Evolutionary conservation across 2,113 vertebrate species (phyloP), one percentile per base, ranked within the genome.

Genomic region (Struthio camelus): DNA sequence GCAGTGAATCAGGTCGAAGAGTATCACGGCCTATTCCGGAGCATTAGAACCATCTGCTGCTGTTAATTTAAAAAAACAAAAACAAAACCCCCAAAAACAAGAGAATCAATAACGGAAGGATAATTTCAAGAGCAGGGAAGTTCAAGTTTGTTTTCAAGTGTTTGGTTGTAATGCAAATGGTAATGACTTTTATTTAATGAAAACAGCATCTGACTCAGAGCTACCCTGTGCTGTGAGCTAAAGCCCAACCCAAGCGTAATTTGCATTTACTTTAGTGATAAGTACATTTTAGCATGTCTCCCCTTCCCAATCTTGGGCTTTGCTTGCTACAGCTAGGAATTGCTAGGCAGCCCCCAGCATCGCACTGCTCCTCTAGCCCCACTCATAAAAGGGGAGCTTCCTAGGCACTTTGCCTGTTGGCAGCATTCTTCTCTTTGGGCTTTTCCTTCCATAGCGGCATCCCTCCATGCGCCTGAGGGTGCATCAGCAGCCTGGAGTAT

Each of bases 1-100:
- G 32, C 36, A 48, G 62, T 22, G 12, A 15, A 9, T 30, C 66
- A 11, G 54, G 54, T 56, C 28, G 8, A 32, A 56, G 28, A 32
- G 54, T 30, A 32, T 56, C 54, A 56, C 54, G 17, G n/a, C 27
- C 84, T 76, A 0, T 89, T 91, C 78, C 66, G 87, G 75, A 94
- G 79, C 62, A 44, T 71, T 11, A 16, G 62, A 77, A 80, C 84
- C 77, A 65, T 71, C 84, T 94, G 96, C 91, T 91, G 86, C 51
- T 92, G 76, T 46, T 90, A 65, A 72, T 73, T 67, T 28, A 3
- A 73, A 42, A 65, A 36, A 10, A 51, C 32, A 32, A 28, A 28
- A 14, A 22, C 19, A 62, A 50, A 73, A 28, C 3, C 54, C 54
- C n/a, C n/a, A 9, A 19, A 11, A 8, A 15, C 1, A 10, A 61